phyloP scores from a whole-genome alignment of 2,797 vertebrate species.

The Sebastiscus tertius region DNA sequence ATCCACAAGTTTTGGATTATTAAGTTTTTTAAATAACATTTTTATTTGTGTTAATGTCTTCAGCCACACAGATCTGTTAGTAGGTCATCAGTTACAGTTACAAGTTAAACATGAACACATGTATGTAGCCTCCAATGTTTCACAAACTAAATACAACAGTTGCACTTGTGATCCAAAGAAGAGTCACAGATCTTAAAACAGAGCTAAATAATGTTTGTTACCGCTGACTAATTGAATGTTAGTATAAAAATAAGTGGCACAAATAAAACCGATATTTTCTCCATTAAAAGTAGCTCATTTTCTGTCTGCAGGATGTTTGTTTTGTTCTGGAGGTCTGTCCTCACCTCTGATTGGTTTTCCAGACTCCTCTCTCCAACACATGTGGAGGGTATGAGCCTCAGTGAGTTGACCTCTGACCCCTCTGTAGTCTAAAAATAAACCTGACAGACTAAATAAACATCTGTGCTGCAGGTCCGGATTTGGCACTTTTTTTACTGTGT shows the following conservation, averaged over 20 bases:
- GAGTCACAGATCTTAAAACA: background rate
- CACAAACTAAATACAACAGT: background rate
- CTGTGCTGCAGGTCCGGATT: slow-evolving; percentile 55
- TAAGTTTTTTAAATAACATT: background rate
- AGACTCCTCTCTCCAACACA: slow-evolving; percentile 32
- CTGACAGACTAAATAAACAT: slow-evolving; percentile 55
- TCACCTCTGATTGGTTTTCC: slow-evolving; percentile 55
- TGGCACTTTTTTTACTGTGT: slow-evolving; percentile 8
- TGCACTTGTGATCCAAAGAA: background rate
- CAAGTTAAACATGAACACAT: background rate
- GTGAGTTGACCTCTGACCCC: slow-evolving; percentile 60
- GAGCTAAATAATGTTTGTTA: background rate
- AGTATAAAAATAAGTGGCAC: background rate
- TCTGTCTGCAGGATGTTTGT: background rate
- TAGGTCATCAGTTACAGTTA: background rate
- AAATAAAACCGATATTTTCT: background rate
- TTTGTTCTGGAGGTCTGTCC: slow-evolving; percentile 19
- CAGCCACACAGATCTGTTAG: background rate
- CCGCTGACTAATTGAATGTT: background rate
- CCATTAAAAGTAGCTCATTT: background rate
- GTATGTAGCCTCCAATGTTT: background rate
- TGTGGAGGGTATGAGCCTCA: slow-evolving; percentile 33
- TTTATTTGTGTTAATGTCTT: background rate
- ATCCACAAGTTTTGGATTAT: too few species aligned
- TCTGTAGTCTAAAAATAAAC: slow-evolving; percentile 67